Base-by-base conservation (phyloP, 1,140 invertebrate species). In the Drosophila mauritiana region DNA sequence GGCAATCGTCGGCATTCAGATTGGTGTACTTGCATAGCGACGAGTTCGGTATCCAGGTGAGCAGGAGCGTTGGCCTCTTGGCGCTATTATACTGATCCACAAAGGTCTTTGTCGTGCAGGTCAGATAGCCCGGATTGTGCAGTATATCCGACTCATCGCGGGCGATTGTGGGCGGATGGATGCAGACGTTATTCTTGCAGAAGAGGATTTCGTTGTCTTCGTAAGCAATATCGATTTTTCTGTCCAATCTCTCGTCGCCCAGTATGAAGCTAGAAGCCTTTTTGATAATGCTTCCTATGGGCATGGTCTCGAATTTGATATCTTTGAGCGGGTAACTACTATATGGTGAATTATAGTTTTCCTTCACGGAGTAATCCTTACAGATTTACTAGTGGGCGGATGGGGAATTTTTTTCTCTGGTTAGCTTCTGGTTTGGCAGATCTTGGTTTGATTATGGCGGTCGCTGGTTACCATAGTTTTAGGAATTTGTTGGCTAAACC, bases 171-270 rank as follows among this genome's bases (percentile, higher is more conserved):
- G 97, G 97, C 2, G 98, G 97, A 94, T 99, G 98, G 22, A 99
- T 97, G 93, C 98, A 99, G 10, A 99, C 97, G 93, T 99, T 99
- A 91, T 99, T 99, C 92, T 97, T 96, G 91, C 96, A 97, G 89
- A 97, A 97, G 7, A 97, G 93, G 59, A 97, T 95, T 93, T 97
- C 96, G 73, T 97, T 97, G 92, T 97, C 96, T 84, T 96, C 95
- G 82, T 96, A 96, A 68, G 94, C 93, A 37, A 93, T 93, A 40
- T 93, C 93, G 80, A 94, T 93, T 81, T 94, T 93, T 65, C 94
- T 94, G n/a, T 95, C 94, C 64, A 94, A 93, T 76, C 94, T 94
- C 46, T 93, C 93, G 2, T 94, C 93, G n/a, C 96, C 96, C 17
- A 96, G 93, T 73, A 97, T 96, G 69, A 96, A 96, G 80, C 94